A percentile compares a stretch with the other conserved stretches of the same genome.
These are phyloP conservation scores for Himantopus leucocephalus DNA, from an alignment of 2,113 vertebrate species.

Conservation along the genomic window DNA sequence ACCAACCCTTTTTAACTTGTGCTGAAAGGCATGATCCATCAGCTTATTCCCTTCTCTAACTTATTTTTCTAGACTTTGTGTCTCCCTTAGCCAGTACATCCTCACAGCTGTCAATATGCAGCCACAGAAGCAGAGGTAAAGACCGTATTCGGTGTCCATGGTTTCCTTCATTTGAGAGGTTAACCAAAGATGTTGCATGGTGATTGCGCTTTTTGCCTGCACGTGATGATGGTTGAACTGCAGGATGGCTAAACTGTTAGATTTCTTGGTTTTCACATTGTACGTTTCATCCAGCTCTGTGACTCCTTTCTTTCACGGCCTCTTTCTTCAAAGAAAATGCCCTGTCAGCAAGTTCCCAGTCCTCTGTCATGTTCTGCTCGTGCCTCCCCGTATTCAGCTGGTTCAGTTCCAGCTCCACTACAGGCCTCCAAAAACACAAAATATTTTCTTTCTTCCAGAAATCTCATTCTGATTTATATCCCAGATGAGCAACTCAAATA, in stretches of 20 bases:
- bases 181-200: not conserved
- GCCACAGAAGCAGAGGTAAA: not conserved
- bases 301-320: constrained; percentile 8
- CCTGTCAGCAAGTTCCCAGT: constrained; percentile 1
- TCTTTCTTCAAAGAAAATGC: constrained; percentile 21
- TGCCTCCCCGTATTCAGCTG: constrained; percentile 2
- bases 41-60: not conserved
- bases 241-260: not conserved
- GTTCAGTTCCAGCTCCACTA: constrained; percentile 31
- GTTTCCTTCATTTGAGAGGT: not conserved
- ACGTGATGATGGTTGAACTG: not conserved
- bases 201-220: not conserved
- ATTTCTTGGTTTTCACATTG: not conserved
- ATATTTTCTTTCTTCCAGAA: constrained; percentile 43
- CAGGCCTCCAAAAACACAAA: constrained; percentile 40
- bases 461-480: constrained; percentile 30
- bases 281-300: not conserved
- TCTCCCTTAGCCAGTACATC: not conserved
- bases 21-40: not conserved
- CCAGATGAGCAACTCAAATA: constrained; percentile 17
- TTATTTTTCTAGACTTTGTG: not conserved
- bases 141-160: not conserved
- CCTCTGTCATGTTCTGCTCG: not conserved
- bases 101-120: not conserved
- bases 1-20: not conserved